Base-by-base conservation (phyloP, 2,888 invertebrate genomes). In the Pharmacophagus antenor region DNA sequence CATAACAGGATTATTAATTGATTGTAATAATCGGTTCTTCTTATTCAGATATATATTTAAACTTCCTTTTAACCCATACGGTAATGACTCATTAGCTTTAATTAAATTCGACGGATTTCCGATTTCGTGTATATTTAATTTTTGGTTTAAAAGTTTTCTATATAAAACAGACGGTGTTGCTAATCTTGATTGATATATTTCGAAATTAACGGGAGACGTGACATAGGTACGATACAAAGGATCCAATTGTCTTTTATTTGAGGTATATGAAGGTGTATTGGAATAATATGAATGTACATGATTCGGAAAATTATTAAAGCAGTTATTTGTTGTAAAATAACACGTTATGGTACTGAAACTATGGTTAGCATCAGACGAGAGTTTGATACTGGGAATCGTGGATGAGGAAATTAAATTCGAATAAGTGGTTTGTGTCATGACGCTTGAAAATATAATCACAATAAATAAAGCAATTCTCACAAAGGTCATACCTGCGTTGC, bases 401-500 rank as follows among this genome's bases (percentile, higher is more conserved):
- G 50, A 20, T 50, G 51, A 31, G 31, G 51, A 47, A 8, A 46
- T 47, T 58, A 18, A 27, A 21, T 44, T 55, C 0, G 22, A 50
- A 49, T 49, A 12, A 56, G 15, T 7, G 21, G 20, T 4, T 22
- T 59, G 46, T 15, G 46, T n/a, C 21, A 20, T 18, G 17, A 52
- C 27, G 41, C 10, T 37, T 17, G 46, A 56, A 46, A n/a, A 46
- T 15, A 41, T 37, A 54, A 58, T 31, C 21, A 54, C 51, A 20
- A 44, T 21, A 25, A 58, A 18, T 46, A 41, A 61, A 20, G 37
- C 53, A 22, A 46, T 31, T 53, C 41, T 12, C 48, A 25, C 17
- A 27, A 47, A 42, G 58, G 56, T 63, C 65, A 65, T 65, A 62
- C 62, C 58, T 59, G 37, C 20, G 62, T 18, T 23, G 17, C 46